phyloP scores from a whole-genome alignment of 2,113 vertebrate species.

The Silurus glanis region DNA sequence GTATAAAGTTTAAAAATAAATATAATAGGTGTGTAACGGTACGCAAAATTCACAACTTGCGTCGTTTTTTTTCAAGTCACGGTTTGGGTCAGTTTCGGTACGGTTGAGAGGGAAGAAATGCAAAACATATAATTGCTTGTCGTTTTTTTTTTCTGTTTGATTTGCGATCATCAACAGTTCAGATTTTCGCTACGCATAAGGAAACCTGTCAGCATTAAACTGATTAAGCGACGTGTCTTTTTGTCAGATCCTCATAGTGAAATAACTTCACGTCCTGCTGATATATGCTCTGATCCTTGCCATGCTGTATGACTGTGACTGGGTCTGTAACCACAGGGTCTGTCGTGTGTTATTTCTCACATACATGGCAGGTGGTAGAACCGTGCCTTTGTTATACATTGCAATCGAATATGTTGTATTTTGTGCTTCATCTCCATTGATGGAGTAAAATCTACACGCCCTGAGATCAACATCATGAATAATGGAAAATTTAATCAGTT shows the following conservation, averaged over 20 bases:
- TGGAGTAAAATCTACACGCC: not conserved
- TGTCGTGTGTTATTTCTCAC: not conserved
- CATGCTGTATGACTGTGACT: not conserved
- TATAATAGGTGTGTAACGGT: too few relatives aligned
- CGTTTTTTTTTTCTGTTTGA: too few relatives aligned
- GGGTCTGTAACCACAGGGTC: not conserved
- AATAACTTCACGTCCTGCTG: not conserved
- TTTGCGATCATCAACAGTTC: too few relatives aligned
- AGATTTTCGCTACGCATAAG: too few relatives aligned
- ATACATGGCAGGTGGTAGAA: not conserved
- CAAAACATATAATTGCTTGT: too few relatives aligned
- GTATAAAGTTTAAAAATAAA: too few relatives aligned
- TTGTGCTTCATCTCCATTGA: not conserved
- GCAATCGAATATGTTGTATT: not conserved
- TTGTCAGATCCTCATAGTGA: not conserved
- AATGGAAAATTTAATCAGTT: constrained; percentile 39
- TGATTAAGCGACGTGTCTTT: too few relatives aligned
- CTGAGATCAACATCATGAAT: constrained; percentile 20
- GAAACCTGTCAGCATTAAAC: too few relatives aligned
- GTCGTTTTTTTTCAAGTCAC: too few relatives aligned
- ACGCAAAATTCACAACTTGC: too few relatives aligned
- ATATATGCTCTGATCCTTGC: not conserved
- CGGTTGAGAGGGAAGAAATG: too few relatives aligned
- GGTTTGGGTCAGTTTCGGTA: too few relatives aligned
- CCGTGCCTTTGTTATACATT: not conserved